phyloP scores from a whole-genome alignment of 2,888 invertebrate species.

The Gari tellinella region DNA sequence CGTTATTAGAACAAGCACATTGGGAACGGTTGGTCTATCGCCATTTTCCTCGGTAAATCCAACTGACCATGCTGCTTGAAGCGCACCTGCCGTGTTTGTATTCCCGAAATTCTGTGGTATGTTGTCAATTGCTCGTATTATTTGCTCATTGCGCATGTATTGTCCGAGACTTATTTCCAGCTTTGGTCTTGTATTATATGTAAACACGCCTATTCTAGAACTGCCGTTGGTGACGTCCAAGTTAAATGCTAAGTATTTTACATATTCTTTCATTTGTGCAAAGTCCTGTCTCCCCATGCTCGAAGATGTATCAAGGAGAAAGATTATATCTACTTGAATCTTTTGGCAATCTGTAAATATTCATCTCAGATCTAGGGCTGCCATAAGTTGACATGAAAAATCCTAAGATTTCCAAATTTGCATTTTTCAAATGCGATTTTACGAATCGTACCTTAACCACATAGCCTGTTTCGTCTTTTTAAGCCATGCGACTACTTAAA shows the following conservation, averaged over 20 bases:
- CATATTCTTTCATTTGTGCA: conserved; percentile 40
- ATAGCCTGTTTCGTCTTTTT: no score
- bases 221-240: conserved; percentile 41
- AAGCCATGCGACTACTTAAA: no score
- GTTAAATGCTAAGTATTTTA: conserved; percentile 37
- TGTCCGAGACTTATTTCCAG: conserved; percentile 33
- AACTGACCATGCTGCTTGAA: conserved; percentile 39
- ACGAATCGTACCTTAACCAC: no score
- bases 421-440: no score
- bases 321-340: conserved; percentile 50
- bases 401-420: no score
- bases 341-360: conserved; percentile 33
- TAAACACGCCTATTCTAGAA: conserved; percentile 38
- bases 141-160: conserved; percentile 36
- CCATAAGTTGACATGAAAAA: no score
- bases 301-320: conserved; percentile 57
- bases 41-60: conserved; percentile 47
- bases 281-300: conserved; percentile 53
- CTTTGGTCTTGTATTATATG: conserved; percentile 31
- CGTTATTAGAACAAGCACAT: conserved; percentile 69
- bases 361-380: no score
- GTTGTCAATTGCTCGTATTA: conserved; percentile 70
- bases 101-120: conserved; percentile 66
- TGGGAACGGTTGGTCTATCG: conserved; percentile 61
- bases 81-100: conserved; percentile 65